Conservation (phyloP, 30 jellyfish, hydroid and myxozoan genomes). For the Catostylus mosaicus region DNA sequence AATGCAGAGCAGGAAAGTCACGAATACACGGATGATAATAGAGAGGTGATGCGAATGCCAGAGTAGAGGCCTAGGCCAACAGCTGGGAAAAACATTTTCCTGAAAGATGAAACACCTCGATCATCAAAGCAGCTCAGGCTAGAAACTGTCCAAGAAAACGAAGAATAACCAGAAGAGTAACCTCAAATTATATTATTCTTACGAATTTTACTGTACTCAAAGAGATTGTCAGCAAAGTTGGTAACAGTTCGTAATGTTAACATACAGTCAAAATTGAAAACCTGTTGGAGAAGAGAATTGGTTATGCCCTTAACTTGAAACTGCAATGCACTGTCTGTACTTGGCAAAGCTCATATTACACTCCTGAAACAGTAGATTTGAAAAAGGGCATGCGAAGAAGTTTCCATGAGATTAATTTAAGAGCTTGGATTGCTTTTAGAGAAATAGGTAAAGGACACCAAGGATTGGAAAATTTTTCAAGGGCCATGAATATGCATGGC, state of each 20-base stretch:
- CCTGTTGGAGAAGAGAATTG: constrained; percentile 11
- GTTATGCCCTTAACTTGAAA: constrained; percentile 15
- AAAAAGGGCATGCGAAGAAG: background rate
- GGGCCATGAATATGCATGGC: constrained; percentile 26
- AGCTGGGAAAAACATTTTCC: background rate
- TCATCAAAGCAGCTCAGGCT: constrained; percentile 12
- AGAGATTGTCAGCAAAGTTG: constrained; percentile 9
- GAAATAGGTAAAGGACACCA: constrained; percentile 32
- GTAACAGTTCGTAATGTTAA: background rate
- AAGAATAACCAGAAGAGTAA: constrained; percentile 7
- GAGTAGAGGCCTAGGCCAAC: constrained; percentile 11
- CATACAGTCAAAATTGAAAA: background rate
- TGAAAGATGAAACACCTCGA: constrained; percentile 11
- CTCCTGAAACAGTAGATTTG: background rate
- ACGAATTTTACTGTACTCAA: background rate
- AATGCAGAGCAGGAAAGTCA: constrained; percentile 7
- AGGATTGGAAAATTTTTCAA: constrained; percentile 13
- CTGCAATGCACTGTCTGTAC: background rate
- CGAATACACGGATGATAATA: background rate
- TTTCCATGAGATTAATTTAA: background rate
- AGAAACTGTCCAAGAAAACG: background rate
- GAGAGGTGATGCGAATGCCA: background rate
- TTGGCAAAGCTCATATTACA: background rate
- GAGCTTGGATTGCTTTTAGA: background rate
- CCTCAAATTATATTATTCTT: background rate